These are phyloP conservation scores for Gibbula magus DNA, from an alignment of 2,888 invertebrate species.

Conservation along the genomic window DNA sequence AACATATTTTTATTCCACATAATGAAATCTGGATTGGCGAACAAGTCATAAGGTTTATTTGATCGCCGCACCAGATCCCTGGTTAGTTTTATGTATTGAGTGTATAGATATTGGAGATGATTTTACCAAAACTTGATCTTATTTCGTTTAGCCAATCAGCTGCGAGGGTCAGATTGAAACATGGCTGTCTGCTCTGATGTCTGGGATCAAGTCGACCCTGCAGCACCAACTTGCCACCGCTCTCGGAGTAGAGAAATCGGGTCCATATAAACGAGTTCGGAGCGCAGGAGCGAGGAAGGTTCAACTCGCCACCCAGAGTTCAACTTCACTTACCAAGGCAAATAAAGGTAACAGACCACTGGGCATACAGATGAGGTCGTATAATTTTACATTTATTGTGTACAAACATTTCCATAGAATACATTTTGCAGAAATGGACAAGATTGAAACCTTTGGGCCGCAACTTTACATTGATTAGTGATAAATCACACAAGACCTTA, in stretches of 20 bases:
- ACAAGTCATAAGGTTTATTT: no score
- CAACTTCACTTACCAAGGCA: constrained; percentile 45
- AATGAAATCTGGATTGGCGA: no score
- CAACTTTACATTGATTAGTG: no score
- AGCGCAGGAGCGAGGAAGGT: constrained; percentile 67
- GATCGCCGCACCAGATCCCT: no score
- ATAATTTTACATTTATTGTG: no score
- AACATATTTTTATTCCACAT: no score
- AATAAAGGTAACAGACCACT: neutral
- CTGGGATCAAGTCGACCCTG: constrained; percentile 60
- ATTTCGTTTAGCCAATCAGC: constrained; percentile 59
- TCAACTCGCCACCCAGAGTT: constrained; percentile 38
- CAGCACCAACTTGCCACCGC: constrained; percentile 67
- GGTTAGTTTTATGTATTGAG: no score
- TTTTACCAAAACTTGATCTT: neutral
- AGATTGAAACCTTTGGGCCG: no score
- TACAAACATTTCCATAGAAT: no score
- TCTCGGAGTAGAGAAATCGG: constrained; percentile 58
- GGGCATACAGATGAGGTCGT: neutral
- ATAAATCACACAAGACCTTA: no score
- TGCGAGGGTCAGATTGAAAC: constrained; percentile 72
- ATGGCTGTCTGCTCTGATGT: constrained; percentile 66
- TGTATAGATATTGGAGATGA: no score
- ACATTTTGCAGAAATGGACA: no score
- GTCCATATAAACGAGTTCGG: constrained; percentile 41